These are phyloP conservation scores for Diadegma fenestrale DNA, from an alignment of 2,888 invertebrate genomes.

Conservation along the genomic window DNA sequence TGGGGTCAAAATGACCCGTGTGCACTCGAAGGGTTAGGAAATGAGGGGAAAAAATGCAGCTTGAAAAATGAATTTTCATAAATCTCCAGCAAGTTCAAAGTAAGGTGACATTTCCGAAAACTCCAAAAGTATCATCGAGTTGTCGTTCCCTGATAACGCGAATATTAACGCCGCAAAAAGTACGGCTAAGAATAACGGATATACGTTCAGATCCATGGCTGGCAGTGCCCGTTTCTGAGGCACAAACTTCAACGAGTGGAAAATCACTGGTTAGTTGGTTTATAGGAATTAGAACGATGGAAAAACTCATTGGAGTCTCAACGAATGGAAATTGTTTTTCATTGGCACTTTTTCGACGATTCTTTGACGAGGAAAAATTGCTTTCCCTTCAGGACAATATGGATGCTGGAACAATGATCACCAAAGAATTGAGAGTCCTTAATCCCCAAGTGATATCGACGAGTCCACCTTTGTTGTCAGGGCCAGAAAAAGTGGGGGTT, in stretches of 20 bases:
- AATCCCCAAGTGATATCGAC: slow-evolving; percentile 46
- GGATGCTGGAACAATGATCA: slow-evolving; percentile 37
- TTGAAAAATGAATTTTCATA: slow-evolving; percentile 33
- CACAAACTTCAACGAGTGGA: slow-evolving; percentile 75
- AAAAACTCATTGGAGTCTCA: background rate
- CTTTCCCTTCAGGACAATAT: slow-evolving; percentile 42
- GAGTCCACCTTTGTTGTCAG: slow-evolving; percentile 46
- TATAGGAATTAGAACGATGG: background rate
- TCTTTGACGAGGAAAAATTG: background rate
- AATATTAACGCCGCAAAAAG: slow-evolving; percentile 90
- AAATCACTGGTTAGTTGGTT: slow-evolving; percentile 70
- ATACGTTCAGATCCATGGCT: slow-evolving; percentile 91
- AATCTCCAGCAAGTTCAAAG: slow-evolving; percentile 89
- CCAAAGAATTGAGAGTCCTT: slow-evolving; percentile 42
- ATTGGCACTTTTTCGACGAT: background rate
- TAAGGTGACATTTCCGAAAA: slow-evolving; percentile 89
- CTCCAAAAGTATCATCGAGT: slow-evolving; percentile 88
- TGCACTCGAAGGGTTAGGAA: background rate
- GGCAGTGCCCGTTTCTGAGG: slow-evolving; percentile 70
- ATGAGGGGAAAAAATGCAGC: background rate
- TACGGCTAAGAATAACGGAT: slow-evolving; percentile 88
- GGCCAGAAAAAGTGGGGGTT: slow-evolving; percentile 24
- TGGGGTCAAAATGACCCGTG: no score
- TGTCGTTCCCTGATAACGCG: slow-evolving; percentile 90
- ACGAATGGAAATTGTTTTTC: background rate